Percentiles rank a stretch among this genome's conserved stretches.
phyloP scores from a whole-genome alignment of 2,888 invertebrate species.

The Galerucella nymphaeae region DNA sequence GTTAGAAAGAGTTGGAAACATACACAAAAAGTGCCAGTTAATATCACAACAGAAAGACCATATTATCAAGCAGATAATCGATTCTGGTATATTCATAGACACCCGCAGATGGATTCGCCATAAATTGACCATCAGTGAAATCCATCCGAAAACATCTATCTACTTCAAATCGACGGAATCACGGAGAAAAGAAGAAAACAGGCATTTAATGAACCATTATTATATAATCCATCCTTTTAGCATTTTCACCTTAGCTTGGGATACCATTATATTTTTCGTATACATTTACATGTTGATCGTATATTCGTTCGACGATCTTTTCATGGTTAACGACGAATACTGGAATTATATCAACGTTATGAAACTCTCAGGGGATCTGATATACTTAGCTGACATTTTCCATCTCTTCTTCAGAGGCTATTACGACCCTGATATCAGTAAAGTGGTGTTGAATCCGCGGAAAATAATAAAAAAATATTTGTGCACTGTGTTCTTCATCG shows the following conservation, averaged over 20 bases:
- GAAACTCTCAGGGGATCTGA: conserved; percentile 1
- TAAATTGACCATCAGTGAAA: conserved; percentile 4
- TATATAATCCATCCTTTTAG: conserved; percentile 31
- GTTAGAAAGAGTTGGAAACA: neutral
- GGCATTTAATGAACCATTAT: conserved; percentile 17
- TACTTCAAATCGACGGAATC: conserved; percentile 27
- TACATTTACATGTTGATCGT: conserved; percentile 22
- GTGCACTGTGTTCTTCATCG: conserved; percentile 2
- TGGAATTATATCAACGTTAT: conserved; percentile 8
- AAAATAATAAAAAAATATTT: conserved; percentile 9
- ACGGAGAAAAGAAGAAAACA: conserved; percentile 21
- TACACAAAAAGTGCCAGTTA: conserved; percentile 11
- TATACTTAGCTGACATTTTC: conserved; percentile 7
- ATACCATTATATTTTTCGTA: conserved; percentile 2
- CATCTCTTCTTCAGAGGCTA: conserved; percentile 23
- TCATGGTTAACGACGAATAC: neutral
- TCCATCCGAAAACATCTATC: conserved; percentile 24
- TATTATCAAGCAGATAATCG: conserved; percentile 25
- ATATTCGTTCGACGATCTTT: conserved; percentile 5
- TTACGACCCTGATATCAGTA: conserved; percentile 2
- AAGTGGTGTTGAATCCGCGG: neutral
- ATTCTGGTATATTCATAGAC: conserved; percentile 33
- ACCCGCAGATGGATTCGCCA: conserved; percentile 23
- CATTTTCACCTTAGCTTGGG: conserved; percentile 12
- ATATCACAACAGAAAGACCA: conserved; percentile 3